Evolutionary conservation across 2,113 vertebrate species (phyloP), one percentile per base, ranked within the genome.

Genomic region (Epinephelus cyanopodus): DNA sequence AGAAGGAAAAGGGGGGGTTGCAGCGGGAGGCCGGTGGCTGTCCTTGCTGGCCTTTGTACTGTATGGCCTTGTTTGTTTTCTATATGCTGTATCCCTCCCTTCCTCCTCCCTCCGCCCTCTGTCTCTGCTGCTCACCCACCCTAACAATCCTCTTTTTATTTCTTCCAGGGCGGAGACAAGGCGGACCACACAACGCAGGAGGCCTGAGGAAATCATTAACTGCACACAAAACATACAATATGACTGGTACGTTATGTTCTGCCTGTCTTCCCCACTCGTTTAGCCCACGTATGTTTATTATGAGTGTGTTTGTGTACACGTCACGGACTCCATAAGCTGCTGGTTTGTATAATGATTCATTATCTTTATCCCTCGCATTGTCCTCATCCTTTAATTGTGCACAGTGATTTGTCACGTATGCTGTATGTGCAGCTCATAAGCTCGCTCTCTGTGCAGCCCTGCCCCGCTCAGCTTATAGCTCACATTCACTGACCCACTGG

Each of bases 171-270:
- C 72, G 29, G 89, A 85, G 80, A 83, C 87, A n/a, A 88, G 80
- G 83, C 39, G 52, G 83, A 87, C 82, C 47, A 25, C 77, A 50
- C 64, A 61, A 23, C 82, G 11, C 86, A 83, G 81, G 75, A 90
- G 86, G 87, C 76, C 84, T 50, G 88, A 86, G 86, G 89, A 90
- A 88, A 92, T 87, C 87, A 86, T 92, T 92, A 93, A 92, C 87
- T 45, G 7, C 74, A 37, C 80, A 54, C 63, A 81, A 39, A 77
- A 50, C 77, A 50, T 27, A 48, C 87, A 80, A n/a, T 60, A 90
- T 91, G 89, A 93, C 90, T 48, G 94, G 94, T 95, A 93, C 75
- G 95, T 90, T 72, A 4, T 23, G 67, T 11, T 72, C 67, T 62
- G 61, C 63, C 60, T 29, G 27, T 70, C 50, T 50, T 10, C 67